Percentiles rank a stretch among this genome's conserved stretches.
phyloP scores from a whole-genome alignment of 53 echinoderm and acorn worm species.

The Actinopyga echinites region DNA sequence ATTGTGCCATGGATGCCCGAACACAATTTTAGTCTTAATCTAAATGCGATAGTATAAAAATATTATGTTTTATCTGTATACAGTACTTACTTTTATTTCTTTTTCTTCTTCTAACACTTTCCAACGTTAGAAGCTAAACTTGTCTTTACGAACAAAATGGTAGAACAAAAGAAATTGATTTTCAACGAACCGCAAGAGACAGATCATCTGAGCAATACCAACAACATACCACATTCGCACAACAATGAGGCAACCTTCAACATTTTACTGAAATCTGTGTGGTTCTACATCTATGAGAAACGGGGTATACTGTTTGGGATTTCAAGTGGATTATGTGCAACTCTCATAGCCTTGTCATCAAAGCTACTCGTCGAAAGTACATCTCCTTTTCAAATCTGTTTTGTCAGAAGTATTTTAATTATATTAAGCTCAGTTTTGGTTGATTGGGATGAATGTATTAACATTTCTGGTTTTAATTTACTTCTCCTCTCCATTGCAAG shows the following conservation, averaged over 20 bases:
- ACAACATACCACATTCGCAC: no score
- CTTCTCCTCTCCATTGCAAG: not conserved
- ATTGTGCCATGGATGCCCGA: no score
- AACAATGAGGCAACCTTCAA: no score
- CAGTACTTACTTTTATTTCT: not conserved
- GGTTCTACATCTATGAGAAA: not conserved
- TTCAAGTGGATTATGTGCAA: not conserved
- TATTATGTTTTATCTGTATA: not conserved
- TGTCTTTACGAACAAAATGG: no score
- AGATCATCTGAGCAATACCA: no score
- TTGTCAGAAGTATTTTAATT: not conserved
- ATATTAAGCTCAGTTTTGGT: not conserved
- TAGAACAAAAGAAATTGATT: no score
- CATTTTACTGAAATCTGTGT: no score
- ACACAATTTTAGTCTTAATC: no score
- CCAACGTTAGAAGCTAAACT: not conserved
- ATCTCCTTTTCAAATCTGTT: constrained; percentile 4
- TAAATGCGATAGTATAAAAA: no score
- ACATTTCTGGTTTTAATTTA: not conserved
- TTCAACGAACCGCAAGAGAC: no score
- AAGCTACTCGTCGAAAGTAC: not conserved
- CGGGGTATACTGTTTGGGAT: not conserved
- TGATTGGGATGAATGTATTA: not conserved
- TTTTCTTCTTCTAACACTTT: not conserved
- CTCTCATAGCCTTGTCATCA: not conserved